Percentiles rank a stretch among this genome's conserved stretches.
phyloP scores from a whole-genome alignment of 2,797 vertebrate genomes.

The Philypnodon macrostomus region DNA sequence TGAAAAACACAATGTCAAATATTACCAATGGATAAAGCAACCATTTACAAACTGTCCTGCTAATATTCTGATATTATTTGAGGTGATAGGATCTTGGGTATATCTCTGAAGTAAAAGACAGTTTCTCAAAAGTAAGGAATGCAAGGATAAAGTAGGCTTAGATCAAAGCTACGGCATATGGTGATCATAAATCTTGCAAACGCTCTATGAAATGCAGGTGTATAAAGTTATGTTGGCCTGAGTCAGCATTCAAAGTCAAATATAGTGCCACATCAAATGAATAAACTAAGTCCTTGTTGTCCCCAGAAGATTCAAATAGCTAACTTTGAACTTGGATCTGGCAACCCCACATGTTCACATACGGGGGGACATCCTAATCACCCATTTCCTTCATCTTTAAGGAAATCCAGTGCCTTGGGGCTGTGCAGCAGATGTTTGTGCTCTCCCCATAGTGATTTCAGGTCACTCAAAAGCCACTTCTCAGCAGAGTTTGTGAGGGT shows the following conservation, averaged over 20 bases:
- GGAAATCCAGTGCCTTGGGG: constrained; percentile 26
- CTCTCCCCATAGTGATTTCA: constrained; percentile 42
- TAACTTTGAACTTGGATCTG: constrained; percentile 1
- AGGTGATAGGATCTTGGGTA: not conserved
- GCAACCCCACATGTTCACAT: constrained; percentile 6
- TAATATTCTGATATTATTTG: not conserved
- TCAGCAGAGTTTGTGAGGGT: constrained; percentile 20
- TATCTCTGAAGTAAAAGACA: constrained; percentile 11
- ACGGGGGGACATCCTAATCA: constrained; percentile 12
- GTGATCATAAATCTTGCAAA: constrained; percentile 28
- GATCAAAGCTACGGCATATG: constrained; percentile 27
- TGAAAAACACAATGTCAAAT: not conserved
- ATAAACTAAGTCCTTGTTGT: not conserved
- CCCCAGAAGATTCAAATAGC: not conserved
- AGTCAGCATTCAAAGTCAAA: constrained; percentile 18
- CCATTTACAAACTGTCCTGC: constrained; percentile 11
- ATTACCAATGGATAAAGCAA: not conserved
- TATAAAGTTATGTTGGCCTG: not conserved
- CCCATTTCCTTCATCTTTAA: constrained; percentile 32
- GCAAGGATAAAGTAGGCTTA: constrained; percentile 10
- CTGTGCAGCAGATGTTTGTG: constrained; percentile 40
- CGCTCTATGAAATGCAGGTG: constrained; percentile 7
- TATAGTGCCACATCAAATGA: not conserved
- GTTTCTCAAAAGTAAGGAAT: constrained; percentile 23
- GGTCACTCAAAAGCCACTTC: constrained; percentile 50